Base-by-base conservation (phyloP, 2,113 vertebrate species). In the Lophochroa leadbeateri region DNA sequence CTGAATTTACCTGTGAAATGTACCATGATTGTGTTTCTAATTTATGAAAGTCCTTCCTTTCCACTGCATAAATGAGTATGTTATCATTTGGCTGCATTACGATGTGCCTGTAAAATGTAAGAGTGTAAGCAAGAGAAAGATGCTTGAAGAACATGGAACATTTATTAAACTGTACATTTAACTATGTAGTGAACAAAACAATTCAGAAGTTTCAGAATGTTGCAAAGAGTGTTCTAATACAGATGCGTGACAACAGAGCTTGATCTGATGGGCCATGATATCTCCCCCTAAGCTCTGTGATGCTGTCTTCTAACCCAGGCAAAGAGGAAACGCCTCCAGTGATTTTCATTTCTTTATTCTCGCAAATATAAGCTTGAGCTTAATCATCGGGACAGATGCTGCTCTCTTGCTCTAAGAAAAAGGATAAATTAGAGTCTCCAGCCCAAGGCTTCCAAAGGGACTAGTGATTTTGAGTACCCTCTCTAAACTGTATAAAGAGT, bases 1-100 rank as follows among this genome's bases (percentile, higher is more conserved):
- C 76, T 46, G 50, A 95, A 92, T 83, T 90, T 94, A 55, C 86
- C 57, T 92, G 82, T 91, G 88, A 92, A 94, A 86, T 79, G 37
- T 79, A 87, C 31, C 18, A 2, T 75, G 75, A 64, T 19, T 76
- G 27, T 57, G 57, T 83, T 94, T 90, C 68, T 53, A 82, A 55
- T 84, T 94, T 82, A 79, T 63, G n/a, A 60, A 92, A 84, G 44
- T 37, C 88, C 49, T 74, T 76, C 33, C 35, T 70, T 92, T 55
- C 68, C 35, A 68, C 25, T 64, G 81, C 23, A 82, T 63, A 92
- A 94, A 93, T 13, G 39, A 39, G 39, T 61, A 69, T 21, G 33
- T 25, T 88, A 69, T 82, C 63, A 72, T 95, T 93, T 90, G 86
- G 43, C 80, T 88, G 28, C 87, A 37, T 57, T 75, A 43, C 85